Conservation (phyloP, 2,113 vertebrate genomes). For the Synchiropus splendidus region DNA sequence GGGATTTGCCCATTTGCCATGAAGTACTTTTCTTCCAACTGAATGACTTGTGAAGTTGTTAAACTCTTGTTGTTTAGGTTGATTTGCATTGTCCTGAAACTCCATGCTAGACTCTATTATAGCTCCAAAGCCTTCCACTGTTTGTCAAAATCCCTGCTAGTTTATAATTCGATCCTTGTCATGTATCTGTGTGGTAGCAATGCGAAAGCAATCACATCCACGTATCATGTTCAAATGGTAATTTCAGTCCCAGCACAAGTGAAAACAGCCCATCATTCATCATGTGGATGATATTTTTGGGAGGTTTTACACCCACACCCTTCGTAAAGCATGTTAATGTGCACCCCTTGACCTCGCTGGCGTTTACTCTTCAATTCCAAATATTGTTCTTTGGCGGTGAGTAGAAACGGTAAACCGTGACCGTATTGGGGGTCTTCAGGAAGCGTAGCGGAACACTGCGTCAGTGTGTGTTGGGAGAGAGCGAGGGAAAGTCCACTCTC, state of each 20-base stretch:
- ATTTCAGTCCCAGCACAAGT: not conserved
- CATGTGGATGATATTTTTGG: slow-evolving; percentile 4
- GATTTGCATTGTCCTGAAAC: no score
- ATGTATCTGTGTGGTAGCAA: not conserved
- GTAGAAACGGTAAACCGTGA: slow-evolving; percentile 37
- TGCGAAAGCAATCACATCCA: not conserved
- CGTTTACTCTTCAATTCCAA: slow-evolving; percentile 47
- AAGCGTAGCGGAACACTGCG: slow-evolving; percentile 14
- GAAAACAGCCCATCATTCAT: slow-evolving; percentile 8
- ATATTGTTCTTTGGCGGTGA: slow-evolving; percentile 52
- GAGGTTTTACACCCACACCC: slow-evolving; percentile 11
- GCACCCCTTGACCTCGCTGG: slow-evolving; percentile 30
- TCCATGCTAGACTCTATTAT: no score
- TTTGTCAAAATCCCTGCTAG: no score
- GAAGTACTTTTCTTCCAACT: no score
- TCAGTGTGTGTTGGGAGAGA: slow-evolving; percentile 11
- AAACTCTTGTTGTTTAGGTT: no score
- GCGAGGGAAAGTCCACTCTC: slow-evolving; percentile 34
- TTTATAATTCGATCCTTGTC: no score
- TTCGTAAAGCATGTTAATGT: slow-evolving; percentile 17
- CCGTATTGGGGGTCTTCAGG: slow-evolving; percentile 31
- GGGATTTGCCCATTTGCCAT: no score
- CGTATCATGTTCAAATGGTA: no score
- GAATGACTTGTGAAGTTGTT: no score
- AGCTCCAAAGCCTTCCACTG: no score